Base-by-base conservation (phyloP, 2,888 invertebrate species). In the Nemotelus nigrinus region DNA sequence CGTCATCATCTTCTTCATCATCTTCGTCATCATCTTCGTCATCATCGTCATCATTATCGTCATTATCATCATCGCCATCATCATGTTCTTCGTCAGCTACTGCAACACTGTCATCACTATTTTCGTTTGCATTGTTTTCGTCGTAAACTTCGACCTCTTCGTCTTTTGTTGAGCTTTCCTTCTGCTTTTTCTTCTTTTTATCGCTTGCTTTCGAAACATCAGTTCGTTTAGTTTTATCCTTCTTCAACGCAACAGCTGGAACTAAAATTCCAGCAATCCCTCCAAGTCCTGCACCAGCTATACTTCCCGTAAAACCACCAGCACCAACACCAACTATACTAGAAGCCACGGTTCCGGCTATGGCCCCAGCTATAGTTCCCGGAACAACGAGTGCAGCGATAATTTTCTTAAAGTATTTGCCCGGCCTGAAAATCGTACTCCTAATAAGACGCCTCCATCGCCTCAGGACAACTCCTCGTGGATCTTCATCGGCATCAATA, bases 221-320 rank as follows among this genome's bases (percentile, higher is more conserved):
- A 3, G 6, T 3, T 3, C 3, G 3, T 8, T 70, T 70, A 6
- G 25, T 7, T 8, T 53, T 53, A 7, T 5, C 2, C 39, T 47
- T 48, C 25, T 67, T 48, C 3, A 25, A 48, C 5, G n/a, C n/a
- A n/a, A 44, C 6, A 2, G 25, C n/a, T 2, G 74, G 74, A 5
- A 74, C 63, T n/a, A 74, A 10, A n/a, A 74, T 6, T 41, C 76
- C 76, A 50, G 44, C 76, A 25, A 64, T 3, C 5, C 65, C 76
- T 2, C 76, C 76, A 4, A 65, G 55, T 3, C 76, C 76, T 55
- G 76, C 76, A n/a, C 76, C 76, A 50, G 76, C 76, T 5, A 64
- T 65, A 3, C 43, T 65, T 6, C 76, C 76, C 0, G 76, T 63
- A 10, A 64, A 53, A 39, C 65, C 76, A 41, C 76, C 76, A 5